Conservation (phyloP, 2,113 vertebrate species). For the Tichodroma muraria region DNA sequence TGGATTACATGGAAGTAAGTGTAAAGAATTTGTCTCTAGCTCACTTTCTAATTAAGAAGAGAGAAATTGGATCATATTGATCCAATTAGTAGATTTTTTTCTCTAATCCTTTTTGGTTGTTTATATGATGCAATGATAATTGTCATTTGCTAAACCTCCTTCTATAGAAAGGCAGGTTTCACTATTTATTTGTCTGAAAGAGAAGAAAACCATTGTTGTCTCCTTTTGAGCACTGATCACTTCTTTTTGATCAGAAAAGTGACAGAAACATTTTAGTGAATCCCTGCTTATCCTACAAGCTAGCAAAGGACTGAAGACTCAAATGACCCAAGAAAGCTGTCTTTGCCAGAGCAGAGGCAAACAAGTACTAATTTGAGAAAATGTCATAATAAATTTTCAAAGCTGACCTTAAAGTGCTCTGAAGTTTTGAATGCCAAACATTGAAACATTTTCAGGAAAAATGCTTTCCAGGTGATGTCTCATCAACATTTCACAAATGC, state of each 20-base stretch:
- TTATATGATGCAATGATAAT: neutral
- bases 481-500: neutral
- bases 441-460: neutral
- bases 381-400: neutral
- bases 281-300: neutral
- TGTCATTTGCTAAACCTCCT: neutral
- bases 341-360: neutral
- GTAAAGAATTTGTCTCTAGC: neutral
- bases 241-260: neutral
- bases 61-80: neutral
- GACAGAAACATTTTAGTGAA: neutral
- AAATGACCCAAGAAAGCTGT: neutral
- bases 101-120: neutral
- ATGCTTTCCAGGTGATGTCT: neutral
- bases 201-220: neutral
- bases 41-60: neutral
- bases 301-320: neutral
- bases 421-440: neutral
- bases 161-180: neutral
- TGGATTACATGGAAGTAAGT: neutral
- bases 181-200: neutral
- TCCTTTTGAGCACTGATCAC: neutral
- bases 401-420: neutral
- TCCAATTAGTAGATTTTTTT: neutral
- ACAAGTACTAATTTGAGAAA: neutral